Conservation (phyloP, 2,113 vertebrate species). For the Sinocyclocheilus rhinocerous region DNA sequence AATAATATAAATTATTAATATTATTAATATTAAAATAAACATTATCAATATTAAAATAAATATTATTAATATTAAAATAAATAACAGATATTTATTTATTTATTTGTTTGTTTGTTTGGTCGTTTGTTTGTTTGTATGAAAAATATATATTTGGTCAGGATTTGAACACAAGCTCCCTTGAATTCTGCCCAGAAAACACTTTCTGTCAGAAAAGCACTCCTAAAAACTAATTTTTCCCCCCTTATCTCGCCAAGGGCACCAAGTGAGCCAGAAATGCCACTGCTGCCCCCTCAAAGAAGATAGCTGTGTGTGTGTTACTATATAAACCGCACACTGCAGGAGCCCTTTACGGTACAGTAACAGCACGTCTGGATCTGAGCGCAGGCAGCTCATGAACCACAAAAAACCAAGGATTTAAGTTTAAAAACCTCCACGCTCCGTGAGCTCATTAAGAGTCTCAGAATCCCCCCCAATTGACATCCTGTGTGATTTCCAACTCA, state of each 20-base stretch:
- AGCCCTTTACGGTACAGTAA: slow-evolving; percentile 24
- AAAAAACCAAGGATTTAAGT: slow-evolving; percentile 53
- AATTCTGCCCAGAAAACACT: background rate
- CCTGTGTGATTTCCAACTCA: slow-evolving; percentile 66
- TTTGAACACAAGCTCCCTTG: background rate
- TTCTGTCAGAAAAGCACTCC: background rate
- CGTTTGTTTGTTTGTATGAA: too few relatives aligned
- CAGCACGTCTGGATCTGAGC: background rate
- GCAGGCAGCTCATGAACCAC: background rate
- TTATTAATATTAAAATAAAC: background rate
- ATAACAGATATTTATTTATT: background rate
- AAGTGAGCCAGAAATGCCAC: background rate
- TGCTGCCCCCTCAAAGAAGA: background rate
- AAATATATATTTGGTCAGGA: background rate
- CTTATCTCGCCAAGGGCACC: background rate
- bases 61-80: background rate
- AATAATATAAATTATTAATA: background rate
- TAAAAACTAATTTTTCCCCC: accelerated
- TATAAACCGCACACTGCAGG: background rate
- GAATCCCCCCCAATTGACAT: slow-evolving; percentile 66
- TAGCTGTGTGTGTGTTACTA: background rate
- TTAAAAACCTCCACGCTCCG: slow-evolving; percentile 45
- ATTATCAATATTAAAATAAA: background rate
- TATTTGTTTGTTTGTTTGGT: background rate
- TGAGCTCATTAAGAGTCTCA: slow-evolving; percentile 64